Percentiles rank a stretch among this genome's conserved stretches.
phyloP scores from a whole-genome alignment of 1,140 invertebrate genomes.

The Catajapyx aquilonaris region DNA sequence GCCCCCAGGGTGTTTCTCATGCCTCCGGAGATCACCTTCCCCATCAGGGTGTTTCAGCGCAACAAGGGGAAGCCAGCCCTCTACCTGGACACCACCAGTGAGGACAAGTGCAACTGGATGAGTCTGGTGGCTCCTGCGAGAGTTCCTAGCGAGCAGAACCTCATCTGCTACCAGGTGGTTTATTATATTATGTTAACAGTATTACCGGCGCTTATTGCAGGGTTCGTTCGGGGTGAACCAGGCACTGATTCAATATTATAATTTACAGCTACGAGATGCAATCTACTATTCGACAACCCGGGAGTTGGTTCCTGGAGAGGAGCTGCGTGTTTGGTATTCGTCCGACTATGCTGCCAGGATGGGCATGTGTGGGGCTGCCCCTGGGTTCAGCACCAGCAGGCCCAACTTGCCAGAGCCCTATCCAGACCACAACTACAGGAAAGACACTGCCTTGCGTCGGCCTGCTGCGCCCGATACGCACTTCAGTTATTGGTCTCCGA shows the following conservation, averaged over 20 bases:
- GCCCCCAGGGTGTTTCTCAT: neutral
- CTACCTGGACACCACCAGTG: neutral
- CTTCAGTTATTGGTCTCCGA: constrained; percentile 1
- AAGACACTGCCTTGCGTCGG: neutral
- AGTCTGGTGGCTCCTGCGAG: neutral
- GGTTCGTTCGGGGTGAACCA: too few relatives aligned
- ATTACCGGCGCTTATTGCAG: too few relatives aligned
- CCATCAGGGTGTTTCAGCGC: neutral
- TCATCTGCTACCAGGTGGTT: neutral
- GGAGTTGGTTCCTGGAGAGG: constrained; percentile 28
- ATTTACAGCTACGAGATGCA: constrained; percentile 22
- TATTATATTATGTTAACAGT: too few relatives aligned
- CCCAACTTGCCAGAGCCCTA: constrained; percentile 6
- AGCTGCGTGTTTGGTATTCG: constrained; percentile 37
- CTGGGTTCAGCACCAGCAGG: constrained; percentile 5
- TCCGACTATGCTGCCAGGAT: constrained; percentile 24
- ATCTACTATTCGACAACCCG: constrained; percentile 35
- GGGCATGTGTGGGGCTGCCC: too few relatives aligned
- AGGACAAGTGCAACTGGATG: neutral
- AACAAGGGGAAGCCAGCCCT: too few relatives aligned
- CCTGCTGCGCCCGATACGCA: neutral
- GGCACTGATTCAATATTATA: neutral
- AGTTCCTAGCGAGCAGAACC: neutral
- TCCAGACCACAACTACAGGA: neutral
- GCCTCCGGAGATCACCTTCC: neutral